Conservation (phyloP, 2,797 vertebrate species). For the Cheirogaleus major region DNA sequence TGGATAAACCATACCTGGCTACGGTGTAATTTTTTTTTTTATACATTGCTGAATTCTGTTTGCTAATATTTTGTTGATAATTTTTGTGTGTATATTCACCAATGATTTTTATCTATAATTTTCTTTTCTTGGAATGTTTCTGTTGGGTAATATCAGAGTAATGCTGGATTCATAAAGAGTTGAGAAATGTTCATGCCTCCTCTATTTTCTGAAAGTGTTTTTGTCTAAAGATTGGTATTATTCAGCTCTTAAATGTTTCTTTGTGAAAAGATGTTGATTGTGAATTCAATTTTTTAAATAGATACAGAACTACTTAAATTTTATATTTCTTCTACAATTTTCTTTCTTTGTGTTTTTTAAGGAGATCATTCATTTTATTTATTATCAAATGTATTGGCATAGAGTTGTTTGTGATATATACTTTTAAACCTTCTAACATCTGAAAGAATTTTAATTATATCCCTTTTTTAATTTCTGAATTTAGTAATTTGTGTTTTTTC, state of each 20-base stretch:
- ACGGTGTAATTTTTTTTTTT: background rate
- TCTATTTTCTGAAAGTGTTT: background rate
- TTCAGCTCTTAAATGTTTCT: background rate
- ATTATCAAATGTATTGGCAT: background rate
- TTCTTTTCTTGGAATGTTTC: background rate
- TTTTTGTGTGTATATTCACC: background rate
- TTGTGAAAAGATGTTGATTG: slow-evolving; percentile 25
- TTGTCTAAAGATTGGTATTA: background rate
- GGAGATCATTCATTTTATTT: background rate
- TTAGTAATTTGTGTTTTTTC: background rate
- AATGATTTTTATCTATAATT: background rate
- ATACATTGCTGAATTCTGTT: background rate
- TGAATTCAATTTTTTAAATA: slow-evolving; percentile 10
- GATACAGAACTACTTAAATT: background rate
- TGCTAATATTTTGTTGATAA: background rate
- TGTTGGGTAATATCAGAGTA: background rate
- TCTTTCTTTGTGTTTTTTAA: background rate
- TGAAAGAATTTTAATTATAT: background rate
- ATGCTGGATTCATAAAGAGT: background rate
- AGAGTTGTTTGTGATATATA: background rate
- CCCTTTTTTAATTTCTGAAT: background rate
- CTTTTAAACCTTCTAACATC: background rate
- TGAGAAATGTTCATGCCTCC: background rate
- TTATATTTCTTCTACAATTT: background rate
- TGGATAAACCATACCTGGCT: background rate